These are phyloP conservation scores for Chloroclystis v-ata DNA, from an alignment of 2,888 invertebrate genomes.

Conservation along the genomic window DNA sequence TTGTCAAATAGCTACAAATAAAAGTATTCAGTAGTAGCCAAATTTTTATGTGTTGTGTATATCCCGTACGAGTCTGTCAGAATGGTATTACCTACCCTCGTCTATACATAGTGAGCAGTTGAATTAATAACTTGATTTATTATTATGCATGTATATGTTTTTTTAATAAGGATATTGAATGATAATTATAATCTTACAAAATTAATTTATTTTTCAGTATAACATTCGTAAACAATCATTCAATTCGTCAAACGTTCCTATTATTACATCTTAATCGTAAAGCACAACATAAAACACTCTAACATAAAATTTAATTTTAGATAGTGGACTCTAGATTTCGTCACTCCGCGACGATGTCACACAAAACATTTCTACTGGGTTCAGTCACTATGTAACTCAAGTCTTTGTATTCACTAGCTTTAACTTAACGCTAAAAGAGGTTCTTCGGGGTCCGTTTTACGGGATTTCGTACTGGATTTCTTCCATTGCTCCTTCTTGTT, in stretches of 20 bases:
- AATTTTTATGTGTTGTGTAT: too few species aligned
- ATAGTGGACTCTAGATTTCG: slow-evolving; percentile 53
- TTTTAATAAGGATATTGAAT: slow-evolving; percentile 9
- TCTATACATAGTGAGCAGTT: too few species aligned
- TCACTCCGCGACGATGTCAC: slow-evolving; percentile 42
- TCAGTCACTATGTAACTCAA: slow-evolving; percentile 62
- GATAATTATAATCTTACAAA: slow-evolving; percentile 42
- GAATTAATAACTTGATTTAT: too few species aligned
- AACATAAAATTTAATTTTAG: slow-evolving; percentile 51
- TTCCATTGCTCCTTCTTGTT: slow-evolving; percentile 72
- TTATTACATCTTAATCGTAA: slow-evolving; percentile 20
- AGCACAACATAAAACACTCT: slow-evolving; percentile 43
- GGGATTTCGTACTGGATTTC: slow-evolving; percentile 58
- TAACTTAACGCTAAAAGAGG: slow-evolving; percentile 83
- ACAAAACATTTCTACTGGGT: slow-evolving; percentile 44
- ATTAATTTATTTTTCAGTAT: slow-evolving; percentile 64
- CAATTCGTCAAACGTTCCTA: slow-evolving; percentile 38
- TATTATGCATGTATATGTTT: too few species aligned
- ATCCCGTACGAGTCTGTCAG: too few species aligned
- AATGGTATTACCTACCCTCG: too few species aligned
- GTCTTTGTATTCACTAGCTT: slow-evolving; percentile 67
- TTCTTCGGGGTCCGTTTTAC: slow-evolving; percentile 77
- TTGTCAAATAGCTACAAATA: too few species aligned
- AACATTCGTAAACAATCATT: slow-evolving; percentile 40
- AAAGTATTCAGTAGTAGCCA: too few species aligned